These are phyloP conservation scores for Dendropsophus ebraccatus DNA, from an alignment of 2,113 vertebrate genomes.

Conservation along the genomic window DNA sequence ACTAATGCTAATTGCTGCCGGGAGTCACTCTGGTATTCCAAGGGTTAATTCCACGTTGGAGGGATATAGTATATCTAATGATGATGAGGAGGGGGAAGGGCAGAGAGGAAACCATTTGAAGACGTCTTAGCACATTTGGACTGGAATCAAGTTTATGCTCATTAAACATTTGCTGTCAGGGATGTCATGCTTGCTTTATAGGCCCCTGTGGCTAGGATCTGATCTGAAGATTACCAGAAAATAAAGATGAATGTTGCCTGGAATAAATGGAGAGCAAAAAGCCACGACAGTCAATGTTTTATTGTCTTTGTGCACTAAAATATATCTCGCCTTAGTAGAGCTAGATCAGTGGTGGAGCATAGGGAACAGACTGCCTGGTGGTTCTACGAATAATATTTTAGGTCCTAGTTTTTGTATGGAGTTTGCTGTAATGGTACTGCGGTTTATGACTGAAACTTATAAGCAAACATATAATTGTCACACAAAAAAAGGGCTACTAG, in stretches of 20 bases:
- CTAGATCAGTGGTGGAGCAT: background rate
- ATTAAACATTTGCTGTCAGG: constrained; percentile 39
- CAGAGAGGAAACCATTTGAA: constrained; percentile 28
- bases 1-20: constrained; percentile 15
- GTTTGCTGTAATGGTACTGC: background rate
- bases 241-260: constrained; percentile 22
- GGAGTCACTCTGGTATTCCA: background rate
- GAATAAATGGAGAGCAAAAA: background rate
- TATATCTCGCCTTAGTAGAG: background rate
- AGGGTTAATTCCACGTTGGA: constrained; percentile 4
- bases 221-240: constrained; percentile 32
- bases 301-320: background rate
- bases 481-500: too few relatives aligned
- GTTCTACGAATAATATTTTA: background rate
- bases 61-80: constrained; percentile 4
- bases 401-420: too few relatives aligned
- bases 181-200: constrained; percentile 36
- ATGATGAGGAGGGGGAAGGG: constrained; percentile 24
- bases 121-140: constrained; percentile 38
- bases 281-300: constrained; percentile 15
- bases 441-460: too few relatives aligned
- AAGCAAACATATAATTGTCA: too few relatives aligned
- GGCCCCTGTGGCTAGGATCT: constrained; percentile 33
- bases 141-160: constrained; percentile 30
- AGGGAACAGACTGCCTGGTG: background rate